Conservation (phyloP, 1,140 invertebrate species). For the Hylaeus anthracinus region DNA sequence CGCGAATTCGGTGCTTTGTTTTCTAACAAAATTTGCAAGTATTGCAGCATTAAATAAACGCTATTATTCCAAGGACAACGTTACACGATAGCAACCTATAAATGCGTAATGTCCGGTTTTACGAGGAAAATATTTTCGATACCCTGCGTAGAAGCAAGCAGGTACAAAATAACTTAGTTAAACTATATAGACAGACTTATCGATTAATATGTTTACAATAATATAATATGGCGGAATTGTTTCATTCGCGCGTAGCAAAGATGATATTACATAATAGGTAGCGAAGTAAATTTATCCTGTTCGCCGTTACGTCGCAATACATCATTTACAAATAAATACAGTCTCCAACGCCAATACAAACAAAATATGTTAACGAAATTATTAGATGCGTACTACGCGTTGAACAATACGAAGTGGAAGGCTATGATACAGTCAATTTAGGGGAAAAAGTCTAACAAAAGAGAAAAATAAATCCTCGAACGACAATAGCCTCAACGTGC, state of each 20-base stretch:
- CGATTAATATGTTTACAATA: slow-evolving; percentile 43
- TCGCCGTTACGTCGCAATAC: background rate
- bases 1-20: background rate
- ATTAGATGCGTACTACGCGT: slow-evolving; percentile 1
- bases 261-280: background rate
- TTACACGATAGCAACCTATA: slow-evolving; percentile 6
- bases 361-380: slow-evolving; percentile 2
- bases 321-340: slow-evolving; percentile 47
- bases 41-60: background rate
- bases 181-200: slow-evolving; percentile 52
- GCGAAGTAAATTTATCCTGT: background rate
- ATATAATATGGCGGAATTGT: slow-evolving; percentile 68
- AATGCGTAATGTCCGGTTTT: background rate
- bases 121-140: slow-evolving; percentile 14
- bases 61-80: background rate
- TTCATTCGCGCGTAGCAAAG: slow-evolving; percentile 40
- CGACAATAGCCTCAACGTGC: slow-evolving; percentile 75
- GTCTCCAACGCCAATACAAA: slow-evolving; percentile 7
- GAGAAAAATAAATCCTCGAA: slow-evolving; percentile 31
- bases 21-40: background rate
- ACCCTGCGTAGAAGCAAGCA: slow-evolving; percentile 68
- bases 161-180: slow-evolving; percentile 71
- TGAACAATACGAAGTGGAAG: slow-evolving; percentile 32
- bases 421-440: slow-evolving; percentile 56
- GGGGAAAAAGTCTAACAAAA: slow-evolving; percentile 46